Evolutionary conservation across 2,888 invertebrate genomes (phyloP).

Genomic region (Abrostola triplasia): DNA sequence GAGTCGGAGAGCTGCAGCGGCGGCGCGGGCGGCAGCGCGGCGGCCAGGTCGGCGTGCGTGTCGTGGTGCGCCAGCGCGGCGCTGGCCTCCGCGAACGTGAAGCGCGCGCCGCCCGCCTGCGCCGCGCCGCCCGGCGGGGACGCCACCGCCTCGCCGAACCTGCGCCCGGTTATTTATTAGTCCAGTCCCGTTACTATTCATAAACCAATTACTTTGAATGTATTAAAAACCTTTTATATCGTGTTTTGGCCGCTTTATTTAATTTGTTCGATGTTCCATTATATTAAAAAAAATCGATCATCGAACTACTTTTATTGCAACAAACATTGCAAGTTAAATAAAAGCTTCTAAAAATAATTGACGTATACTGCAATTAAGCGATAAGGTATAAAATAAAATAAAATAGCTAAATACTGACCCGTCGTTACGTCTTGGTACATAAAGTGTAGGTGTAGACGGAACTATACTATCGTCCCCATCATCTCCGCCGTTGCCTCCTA

Average conservation of each 20-base stretch:
- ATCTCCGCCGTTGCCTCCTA: conserved; percentile 81
- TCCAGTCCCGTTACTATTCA: no score
- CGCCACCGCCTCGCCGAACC: conserved; percentile 96
- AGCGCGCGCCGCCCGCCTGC: conserved; percentile 90
- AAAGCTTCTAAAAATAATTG: no score
- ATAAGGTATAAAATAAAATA: no score
- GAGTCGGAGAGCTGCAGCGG: conserved; percentile 64
- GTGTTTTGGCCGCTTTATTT: no score
- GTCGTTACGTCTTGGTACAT: conserved; percentile 94
- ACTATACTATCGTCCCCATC: conserved; percentile 92
- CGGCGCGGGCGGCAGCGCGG: conserved; percentile 75
- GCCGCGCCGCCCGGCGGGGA: conserved; percentile 93
- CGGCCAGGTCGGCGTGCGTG: conserved; percentile 91
- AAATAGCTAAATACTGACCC: conserved; percentile 83
- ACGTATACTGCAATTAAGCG: no score
- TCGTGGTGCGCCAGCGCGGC: conserved; percentile 91
- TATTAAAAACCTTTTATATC: no score
- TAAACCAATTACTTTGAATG: no score
- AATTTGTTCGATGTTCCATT: no score
- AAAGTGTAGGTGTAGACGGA: conserved; percentile 96
- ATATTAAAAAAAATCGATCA: not conserved
- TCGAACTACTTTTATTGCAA: no score
- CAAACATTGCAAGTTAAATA: no score
- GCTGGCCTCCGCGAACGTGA: conserved; percentile 90
- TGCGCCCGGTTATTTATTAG: conserved; percentile 41